Conservation (phyloP, 2,888 invertebrate species). For the Koerneria pararmatus region DNA sequence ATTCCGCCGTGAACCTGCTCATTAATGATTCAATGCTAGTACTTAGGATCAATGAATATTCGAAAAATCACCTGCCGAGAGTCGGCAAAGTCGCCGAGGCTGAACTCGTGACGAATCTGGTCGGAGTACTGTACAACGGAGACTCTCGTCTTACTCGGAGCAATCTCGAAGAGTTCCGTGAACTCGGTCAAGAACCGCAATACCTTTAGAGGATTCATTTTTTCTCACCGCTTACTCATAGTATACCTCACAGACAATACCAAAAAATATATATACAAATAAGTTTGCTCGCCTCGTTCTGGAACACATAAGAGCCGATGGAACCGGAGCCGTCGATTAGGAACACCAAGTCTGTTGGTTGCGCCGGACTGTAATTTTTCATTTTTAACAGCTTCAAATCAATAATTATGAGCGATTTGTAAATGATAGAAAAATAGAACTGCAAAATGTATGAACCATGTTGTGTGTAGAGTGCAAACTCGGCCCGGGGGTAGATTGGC, state of each 20-base stretch:
- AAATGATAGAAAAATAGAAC: no score
- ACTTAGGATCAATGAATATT: not conserved
- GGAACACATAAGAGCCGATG: constrained; percentile 54
- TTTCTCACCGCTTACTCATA: not conserved
- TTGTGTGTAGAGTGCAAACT: constrained; percentile 56
- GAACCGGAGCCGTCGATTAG: constrained; percentile 56
- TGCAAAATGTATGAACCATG: no score
- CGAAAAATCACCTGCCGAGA: constrained; percentile 11
- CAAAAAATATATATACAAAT: not conserved
- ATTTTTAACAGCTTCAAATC: not conserved
- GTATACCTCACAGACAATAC: not conserved
- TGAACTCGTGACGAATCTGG: constrained; percentile 56
- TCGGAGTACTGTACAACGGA: constrained; percentile 55
- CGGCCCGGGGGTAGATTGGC: constrained; percentile 56
- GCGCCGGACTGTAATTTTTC: constrained; percentile 37
- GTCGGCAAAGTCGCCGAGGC: constrained; percentile 40
- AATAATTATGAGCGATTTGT: no score
- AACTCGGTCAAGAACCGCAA: constrained; percentile 52
- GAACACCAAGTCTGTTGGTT: constrained; percentile 56
- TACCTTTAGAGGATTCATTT: constrained; percentile 24
- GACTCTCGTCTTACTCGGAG: constrained; percentile 49
- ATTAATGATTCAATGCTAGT: constrained; percentile 22
- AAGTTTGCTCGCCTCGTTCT: no score
- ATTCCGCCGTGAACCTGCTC: constrained; percentile 43
- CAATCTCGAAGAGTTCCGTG: constrained; percentile 55